A percentile compares a stretch with the other conserved stretches of the same genome.
Conservation (phyloP, 2,113 vertebrate genomes). For the Bucco capensis region DNA sequence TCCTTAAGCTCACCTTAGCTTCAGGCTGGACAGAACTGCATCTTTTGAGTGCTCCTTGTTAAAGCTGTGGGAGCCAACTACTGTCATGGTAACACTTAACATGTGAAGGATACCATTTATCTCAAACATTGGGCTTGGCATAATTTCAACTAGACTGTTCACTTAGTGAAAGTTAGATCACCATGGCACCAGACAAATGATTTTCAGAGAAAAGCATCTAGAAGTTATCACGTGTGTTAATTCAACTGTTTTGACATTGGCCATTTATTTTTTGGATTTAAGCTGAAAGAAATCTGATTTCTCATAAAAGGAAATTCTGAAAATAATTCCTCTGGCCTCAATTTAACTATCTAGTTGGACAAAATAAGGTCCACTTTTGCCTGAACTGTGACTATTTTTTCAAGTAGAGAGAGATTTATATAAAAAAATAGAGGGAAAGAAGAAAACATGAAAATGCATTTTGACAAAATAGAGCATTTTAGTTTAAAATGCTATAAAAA, state of each 20-base stretch:
- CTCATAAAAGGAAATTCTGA: background rate
- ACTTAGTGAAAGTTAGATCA: background rate
- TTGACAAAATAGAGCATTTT: background rate
- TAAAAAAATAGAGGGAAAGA: background rate
- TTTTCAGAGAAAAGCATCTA: background rate
- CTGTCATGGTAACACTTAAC: background rate
- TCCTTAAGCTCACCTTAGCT: background rate
- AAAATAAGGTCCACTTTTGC: background rate
- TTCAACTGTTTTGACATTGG: background rate
- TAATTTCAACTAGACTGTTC: background rate
- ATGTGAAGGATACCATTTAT: background rate
- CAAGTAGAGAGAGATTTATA: background rate
- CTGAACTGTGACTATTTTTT: background rate
- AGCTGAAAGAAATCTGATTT: background rate
- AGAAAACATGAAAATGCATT: background rate
- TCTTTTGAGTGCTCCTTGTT: background rate
- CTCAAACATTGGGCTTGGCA: background rate
- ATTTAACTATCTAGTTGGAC: background rate
- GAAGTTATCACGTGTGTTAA: background rate
- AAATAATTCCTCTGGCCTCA: background rate
- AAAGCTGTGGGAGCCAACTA: background rate
- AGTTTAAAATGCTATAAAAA: background rate
- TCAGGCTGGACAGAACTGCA: background rate
- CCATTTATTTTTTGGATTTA: background rate
- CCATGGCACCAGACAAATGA: constrained; percentile 5